phyloP scores from a whole-genome alignment of 1,140 invertebrate species.

The Mactra quadrangularis region DNA sequence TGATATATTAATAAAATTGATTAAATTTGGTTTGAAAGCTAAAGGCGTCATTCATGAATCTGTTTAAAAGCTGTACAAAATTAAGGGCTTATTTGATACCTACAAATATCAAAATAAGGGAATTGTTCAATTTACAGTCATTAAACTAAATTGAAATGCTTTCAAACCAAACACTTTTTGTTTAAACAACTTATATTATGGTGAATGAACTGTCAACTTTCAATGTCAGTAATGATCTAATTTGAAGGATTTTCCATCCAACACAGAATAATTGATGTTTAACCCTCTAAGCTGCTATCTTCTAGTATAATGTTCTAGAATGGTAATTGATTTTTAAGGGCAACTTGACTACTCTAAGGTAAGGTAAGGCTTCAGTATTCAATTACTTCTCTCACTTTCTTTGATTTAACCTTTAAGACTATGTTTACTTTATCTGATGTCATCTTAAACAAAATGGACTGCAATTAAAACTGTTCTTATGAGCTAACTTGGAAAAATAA shows the following conservation, averaged over 20 bases:
- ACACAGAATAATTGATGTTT: conserved; percentile 29
- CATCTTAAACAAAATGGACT: too few species aligned
- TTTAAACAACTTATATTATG: background rate
- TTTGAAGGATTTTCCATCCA: conserved; percentile 18
- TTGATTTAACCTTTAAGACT: too few species aligned
- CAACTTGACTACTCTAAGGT: conserved; percentile 1
- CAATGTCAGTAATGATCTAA: conserved; percentile 5
- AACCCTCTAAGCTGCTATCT: conserved; percentile 12
- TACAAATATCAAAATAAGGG: background rate
- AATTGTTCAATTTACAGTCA: too few species aligned
- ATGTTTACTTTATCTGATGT: too few species aligned
- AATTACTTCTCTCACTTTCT: background rate
- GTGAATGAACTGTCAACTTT: background rate
- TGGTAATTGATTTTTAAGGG: conserved; percentile 20
- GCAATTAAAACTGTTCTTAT: too few species aligned
- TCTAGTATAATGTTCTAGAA: background rate
- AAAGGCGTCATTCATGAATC: background rate
- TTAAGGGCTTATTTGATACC: background rate
- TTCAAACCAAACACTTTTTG: conserved; percentile 29
- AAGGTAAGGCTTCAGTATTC: conserved; percentile 24
- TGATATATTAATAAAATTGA: too few species aligned
- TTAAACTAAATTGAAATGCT: background rate
- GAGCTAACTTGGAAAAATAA: too few species aligned
- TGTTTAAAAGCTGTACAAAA: background rate
- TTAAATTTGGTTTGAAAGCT: conserved; percentile 46